Base-by-base conservation (phyloP, 2,113 vertebrate genomes). In the Cyphomyrus discorhynchus region DNA sequence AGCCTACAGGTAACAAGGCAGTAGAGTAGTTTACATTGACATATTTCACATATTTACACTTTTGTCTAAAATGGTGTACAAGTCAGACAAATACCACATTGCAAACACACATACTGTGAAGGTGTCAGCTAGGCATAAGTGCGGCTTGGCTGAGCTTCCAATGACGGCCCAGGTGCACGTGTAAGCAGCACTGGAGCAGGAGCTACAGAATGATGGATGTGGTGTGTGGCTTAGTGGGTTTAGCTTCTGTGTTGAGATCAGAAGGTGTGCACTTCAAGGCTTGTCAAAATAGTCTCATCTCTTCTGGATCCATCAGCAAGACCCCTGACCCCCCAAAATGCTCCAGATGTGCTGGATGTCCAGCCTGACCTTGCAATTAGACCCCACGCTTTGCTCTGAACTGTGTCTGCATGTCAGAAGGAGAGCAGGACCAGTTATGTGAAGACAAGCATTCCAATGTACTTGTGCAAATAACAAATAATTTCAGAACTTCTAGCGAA, bases 1-100 rank as follows among this genome's bases (percentile, higher is more conserved):
- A 90, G 96, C 96, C 93, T 97, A 97, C 95, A 95, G 96, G 97
- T 97, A 45, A 39, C 35, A 80, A 88, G 86, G 17, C 11, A 5
- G 8, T 7, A 27, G 9, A 4, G 47, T 27, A 13, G 31, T 42
- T 15, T 13, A 13, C 1, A 27, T 86, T 86, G 35, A 82, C 35
- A 8, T 35, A 27, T 66, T n/a, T 42, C 35, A 80, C 39, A 42
- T 45, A 82, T 82, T 82, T 45, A 80, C 5, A 42, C 77, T 13
- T 70, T 15, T 70, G 62, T 70, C n/a, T 27, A 31, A 31, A 70
- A 9, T n/a, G 24, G 24, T 11, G 56, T 62, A 9, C 7, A 9
- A n/a, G 27, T 70, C n/a, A 70, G 62, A 10, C n/a, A 70, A 70
- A 70, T 70, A 31, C 10, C 62, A 70, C n/a, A 31, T 0, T 13